Evolutionary conservation across 2,113 vertebrate genomes (phyloP), one percentile per base, ranked within the genome.

Genomic region (Agelaius phoeniceus): DNA sequence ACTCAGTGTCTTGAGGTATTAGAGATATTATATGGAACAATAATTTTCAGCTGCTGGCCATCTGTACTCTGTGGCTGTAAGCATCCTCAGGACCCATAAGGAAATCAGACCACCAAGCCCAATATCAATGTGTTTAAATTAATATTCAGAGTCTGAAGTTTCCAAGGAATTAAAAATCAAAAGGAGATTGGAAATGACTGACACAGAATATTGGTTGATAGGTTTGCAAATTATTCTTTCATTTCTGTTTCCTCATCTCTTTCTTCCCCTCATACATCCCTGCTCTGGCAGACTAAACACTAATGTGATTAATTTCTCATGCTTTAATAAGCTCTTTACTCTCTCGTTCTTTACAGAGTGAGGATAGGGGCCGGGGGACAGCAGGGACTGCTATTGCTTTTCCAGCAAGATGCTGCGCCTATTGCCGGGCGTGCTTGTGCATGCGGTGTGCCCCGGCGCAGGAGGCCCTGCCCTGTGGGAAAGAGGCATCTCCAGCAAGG

Each of bases 361-460:
- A 59, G 66, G 72, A 21, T 4, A 5, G 7, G 46, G 51, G 27
- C 51, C 20, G 31, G 48, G 44, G 26, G 49, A n/a, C 8, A 15
- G 44, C 0, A 0, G 30, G 30, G 27, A 17, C 5, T 6, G 76
- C 65, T 15, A 0, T 7, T 6, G 48, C 55, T 55, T 23, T 49
- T 19, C 43, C 2, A 3, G n/a, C 41, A 14, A 9, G 74, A 26
- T 6, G 24, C 49, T 15, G 61, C 0, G 0, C 26, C 22, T 10
- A 43, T 12, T n/a, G 19, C 1, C 1, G 43, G 22, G 28, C 7
- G 18, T 22, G 57, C 52, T 62, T 63, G 33, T 1, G 0, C 19
- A 1, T 1, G 8, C 7, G 0, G 8, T 3, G 73, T 12, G 69
- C 3, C 4, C 49, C 51, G 15, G 10, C 0, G 33, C 37, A 1